Conservation (phyloP, 2,888 invertebrate species). For the Phania funesta region DNA sequence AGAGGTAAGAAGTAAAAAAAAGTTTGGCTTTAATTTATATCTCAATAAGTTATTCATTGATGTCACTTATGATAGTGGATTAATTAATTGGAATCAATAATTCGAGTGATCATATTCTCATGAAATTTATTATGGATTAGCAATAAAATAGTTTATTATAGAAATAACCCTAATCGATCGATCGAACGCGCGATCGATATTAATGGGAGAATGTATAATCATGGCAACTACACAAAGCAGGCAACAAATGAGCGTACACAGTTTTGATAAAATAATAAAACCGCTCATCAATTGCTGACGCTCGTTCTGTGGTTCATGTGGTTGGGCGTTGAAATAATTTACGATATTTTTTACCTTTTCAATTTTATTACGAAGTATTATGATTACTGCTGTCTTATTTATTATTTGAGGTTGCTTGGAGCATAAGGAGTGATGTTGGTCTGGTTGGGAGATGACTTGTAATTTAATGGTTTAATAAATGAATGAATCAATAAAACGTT, state of each 20-base stretch:
- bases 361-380: slow-evolving; percentile 35
- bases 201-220: slow-evolving; percentile 32
- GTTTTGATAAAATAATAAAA: slow-evolving; percentile 34
- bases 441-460: slow-evolving; percentile 20
- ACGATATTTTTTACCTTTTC: slow-evolving; percentile 28
- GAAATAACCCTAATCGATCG: too few species aligned
- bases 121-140: too few species aligned
- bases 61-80: too few species aligned
- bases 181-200: slow-evolving; percentile 26
- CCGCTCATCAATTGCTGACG: slow-evolving; percentile 29
- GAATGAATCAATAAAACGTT: slow-evolving; percentile 38
- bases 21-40: too few species aligned
- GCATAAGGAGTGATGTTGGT: background rate
- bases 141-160: too few species aligned
- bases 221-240: background rate
- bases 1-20: too few species aligned
- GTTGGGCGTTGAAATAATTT: slow-evolving; percentile 64
- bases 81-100: too few species aligned
- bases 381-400: slow-evolving; percentile 27
- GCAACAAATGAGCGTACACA: background rate
- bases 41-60: too few species aligned
- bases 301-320: slow-evolving; percentile 24
- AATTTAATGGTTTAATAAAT: slow-evolving; percentile 47
- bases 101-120: too few species aligned
- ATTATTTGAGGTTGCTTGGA: slow-evolving; percentile 17